Conservation (phyloP, 2,113 vertebrate species). For the Lepidothrix coronata region DNA sequence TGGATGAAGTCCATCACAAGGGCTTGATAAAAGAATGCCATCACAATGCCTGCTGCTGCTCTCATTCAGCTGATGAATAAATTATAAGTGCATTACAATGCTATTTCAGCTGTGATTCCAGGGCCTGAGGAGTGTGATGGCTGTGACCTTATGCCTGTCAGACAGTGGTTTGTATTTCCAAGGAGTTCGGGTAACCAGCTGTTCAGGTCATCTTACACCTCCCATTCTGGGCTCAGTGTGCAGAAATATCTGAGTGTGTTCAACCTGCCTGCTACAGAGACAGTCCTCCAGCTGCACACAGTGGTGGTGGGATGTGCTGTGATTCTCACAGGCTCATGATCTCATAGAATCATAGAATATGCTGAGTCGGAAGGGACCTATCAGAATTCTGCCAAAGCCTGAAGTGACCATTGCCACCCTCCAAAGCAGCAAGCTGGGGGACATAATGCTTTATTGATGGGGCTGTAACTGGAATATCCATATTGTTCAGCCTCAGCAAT, state of each 20-base stretch:
- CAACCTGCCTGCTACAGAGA: neutral
- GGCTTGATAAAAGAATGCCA: neutral
- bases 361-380: neutral
- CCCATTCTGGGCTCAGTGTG: neutral
- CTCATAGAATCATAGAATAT: neutral
- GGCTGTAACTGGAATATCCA: neutral
- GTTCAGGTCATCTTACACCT: neutral
- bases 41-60: slow-evolving; percentile 17
- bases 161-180: slow-evolving; percentile 43
- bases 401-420: neutral
- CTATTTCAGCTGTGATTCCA: slow-evolving; percentile 55
- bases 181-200: neutral
- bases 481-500: neutral
- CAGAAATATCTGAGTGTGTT: neutral
- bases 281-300: neutral
- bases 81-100: slow-evolving; percentile 45
- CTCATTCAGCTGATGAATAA: slow-evolving; percentile 48
- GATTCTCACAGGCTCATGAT: neutral
- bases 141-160: slow-evolving; percentile 20
- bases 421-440: neutral
- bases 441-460: neutral
- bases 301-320: neutral
- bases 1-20: slow-evolving; percentile 13
- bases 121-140: neutral
- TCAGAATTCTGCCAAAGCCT: neutral